Percentiles rank a stretch among this genome's conserved stretches.
phyloP scores from a whole-genome alignment of 2,113 vertebrate species.

The Odocoileus virginianus region DNA sequence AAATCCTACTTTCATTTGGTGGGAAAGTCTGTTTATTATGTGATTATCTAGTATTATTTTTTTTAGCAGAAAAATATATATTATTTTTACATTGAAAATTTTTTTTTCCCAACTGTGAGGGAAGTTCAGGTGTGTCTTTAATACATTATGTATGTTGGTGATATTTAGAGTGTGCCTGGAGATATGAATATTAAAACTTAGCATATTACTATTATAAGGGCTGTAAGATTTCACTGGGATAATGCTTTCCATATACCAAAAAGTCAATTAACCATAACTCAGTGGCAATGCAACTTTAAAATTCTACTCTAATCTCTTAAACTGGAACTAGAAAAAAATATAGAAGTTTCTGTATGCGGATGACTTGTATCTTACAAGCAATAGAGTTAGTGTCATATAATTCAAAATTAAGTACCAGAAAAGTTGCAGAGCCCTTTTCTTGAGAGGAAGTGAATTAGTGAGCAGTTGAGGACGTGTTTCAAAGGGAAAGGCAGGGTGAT shows the following conservation, averaged over 20 bases:
- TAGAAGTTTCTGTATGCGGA: background rate
- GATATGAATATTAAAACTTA: background rate
- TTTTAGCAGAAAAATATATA: background rate
- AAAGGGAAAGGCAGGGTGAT: background rate
- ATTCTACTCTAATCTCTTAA: background rate
- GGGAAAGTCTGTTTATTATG: background rate
- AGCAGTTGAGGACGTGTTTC: background rate
- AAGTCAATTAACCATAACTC: background rate
- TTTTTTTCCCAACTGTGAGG: background rate
- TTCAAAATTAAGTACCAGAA: slow-evolving; percentile 4
- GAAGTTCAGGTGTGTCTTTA: background rate
- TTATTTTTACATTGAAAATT: background rate
- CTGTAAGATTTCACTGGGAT: background rate
- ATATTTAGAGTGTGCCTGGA: background rate
- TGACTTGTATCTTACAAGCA: background rate
- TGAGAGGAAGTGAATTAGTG: background rate
- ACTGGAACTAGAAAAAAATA: background rate
- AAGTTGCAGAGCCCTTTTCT: background rate
- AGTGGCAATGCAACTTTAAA: background rate
- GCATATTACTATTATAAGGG: background rate
- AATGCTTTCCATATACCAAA: background rate
- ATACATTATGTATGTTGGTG: background rate
- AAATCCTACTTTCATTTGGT: background rate
- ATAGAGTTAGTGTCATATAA: background rate
- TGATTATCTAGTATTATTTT: background rate